Evolutionary conservation across 2,797 vertebrate species (phyloP).

Genomic region (Centroberyx gerrardi): DNA sequence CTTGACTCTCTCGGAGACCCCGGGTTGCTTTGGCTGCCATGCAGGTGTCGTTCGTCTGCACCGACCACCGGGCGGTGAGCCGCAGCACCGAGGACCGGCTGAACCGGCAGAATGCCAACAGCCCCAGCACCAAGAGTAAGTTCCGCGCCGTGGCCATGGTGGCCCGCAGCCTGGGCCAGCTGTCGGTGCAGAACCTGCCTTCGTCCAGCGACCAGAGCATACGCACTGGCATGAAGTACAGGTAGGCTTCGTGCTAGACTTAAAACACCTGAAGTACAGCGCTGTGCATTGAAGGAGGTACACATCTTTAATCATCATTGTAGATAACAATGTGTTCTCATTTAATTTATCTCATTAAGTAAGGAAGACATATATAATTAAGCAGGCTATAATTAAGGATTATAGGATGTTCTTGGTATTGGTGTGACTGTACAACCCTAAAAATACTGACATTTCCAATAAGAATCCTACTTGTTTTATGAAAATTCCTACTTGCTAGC

Average conservation of each 20-base stretch:
- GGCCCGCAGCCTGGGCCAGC: slow-evolving; percentile 87
- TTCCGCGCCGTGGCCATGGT: slow-evolving; percentile 88
- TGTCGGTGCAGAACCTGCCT: slow-evolving; percentile 80
- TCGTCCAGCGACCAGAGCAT: slow-evolving; percentile 70
- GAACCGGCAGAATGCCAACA: slow-evolving; percentile 83
- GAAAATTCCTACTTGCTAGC: not conserved
- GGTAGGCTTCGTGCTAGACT: slow-evolving; percentile 66
- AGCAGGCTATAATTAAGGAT: too few relatives aligned
- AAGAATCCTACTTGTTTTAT: not conserved
- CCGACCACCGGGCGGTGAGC: slow-evolving; percentile 87
- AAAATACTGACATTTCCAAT: not conserved
- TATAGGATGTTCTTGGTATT: too few relatives aligned
- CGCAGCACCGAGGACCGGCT: slow-evolving; percentile 85
- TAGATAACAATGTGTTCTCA: not conserved
- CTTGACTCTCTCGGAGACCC: too few relatives aligned
- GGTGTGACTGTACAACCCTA: too few relatives aligned
- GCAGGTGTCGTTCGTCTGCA: slow-evolving; percentile 73
- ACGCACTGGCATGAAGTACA: slow-evolving; percentile 87
- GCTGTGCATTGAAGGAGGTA: not conserved
- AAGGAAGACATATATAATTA: too few relatives aligned
- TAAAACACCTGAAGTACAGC: not conserved
- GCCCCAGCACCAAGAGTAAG: slow-evolving; percentile 83
- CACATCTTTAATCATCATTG: not conserved
- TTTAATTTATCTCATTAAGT: not conserved
- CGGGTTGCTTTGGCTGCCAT: not conserved